Evolutionary conservation across 2,797 vertebrate genomes (phyloP).

Genomic region (Myotis myotis): DNA sequence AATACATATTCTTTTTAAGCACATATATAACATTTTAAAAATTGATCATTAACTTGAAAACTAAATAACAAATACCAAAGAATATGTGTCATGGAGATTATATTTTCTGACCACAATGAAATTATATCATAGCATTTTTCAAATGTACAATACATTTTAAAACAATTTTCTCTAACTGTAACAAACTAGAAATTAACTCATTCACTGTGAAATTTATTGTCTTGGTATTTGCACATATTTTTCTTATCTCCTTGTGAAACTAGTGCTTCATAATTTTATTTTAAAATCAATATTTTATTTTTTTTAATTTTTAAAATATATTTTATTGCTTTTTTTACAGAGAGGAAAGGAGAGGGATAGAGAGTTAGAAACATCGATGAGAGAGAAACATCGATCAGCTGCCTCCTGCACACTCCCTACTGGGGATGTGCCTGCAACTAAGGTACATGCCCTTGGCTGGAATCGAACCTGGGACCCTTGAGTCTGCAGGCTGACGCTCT

Average conservation of each 20-base stretch:
- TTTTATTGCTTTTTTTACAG: too few relatives aligned
- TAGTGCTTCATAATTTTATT: neutral
- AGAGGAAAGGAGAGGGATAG: too few relatives aligned
- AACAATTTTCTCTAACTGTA: constrained; percentile 32
- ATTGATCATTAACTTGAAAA: neutral
- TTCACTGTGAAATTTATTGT: neutral
- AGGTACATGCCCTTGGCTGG: too few relatives aligned
- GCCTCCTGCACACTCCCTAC: too few relatives aligned
- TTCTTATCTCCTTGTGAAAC: neutral
- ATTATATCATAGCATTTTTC: neutral
- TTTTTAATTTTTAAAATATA: too few relatives aligned
- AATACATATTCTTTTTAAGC: too few relatives aligned
- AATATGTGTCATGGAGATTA: neutral
- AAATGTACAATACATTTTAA: neutral
- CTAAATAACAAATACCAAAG: constrained; percentile 8
- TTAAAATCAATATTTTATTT: neutral
- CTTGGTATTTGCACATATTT: neutral
- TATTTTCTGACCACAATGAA: neutral
- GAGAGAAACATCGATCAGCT: too few relatives aligned
- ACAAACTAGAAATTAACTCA: neutral
- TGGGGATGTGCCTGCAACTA: too few relatives aligned
- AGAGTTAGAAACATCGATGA: too few relatives aligned
- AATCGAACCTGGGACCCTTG: too few relatives aligned
- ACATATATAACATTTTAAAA: too few relatives aligned
- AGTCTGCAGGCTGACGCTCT: too few relatives aligned